Percentiles rank a stretch among this genome's conserved stretches.
phyloP scores from a whole-genome alignment of 2,797 vertebrate species.

The Clarias pachynema region DNA sequence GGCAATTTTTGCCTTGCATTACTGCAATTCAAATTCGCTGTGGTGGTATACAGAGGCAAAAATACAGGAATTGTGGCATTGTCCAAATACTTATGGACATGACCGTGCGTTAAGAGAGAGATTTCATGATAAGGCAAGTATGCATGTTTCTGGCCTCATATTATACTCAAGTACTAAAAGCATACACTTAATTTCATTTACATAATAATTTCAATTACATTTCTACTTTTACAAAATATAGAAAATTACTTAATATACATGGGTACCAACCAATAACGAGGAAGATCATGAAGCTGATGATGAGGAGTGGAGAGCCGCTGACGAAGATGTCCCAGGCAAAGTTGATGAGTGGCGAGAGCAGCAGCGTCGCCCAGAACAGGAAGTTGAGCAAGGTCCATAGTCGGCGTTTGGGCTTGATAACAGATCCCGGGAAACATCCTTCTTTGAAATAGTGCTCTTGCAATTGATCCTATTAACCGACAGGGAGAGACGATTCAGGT shows the following conservation, averaged over 20 bases:
- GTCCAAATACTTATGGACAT: no score
- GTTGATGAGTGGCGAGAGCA: constrained; percentile 94
- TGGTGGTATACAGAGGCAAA: no score
- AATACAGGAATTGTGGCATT: no score
- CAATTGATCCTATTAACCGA: constrained; percentile 83
- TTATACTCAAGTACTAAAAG: neutral
- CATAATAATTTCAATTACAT: no score
- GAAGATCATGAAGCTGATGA: constrained; percentile 90
- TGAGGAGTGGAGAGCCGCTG: constrained; percentile 94
- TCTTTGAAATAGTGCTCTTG: constrained; percentile 90
- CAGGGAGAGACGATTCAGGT: neutral
- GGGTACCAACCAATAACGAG: constrained; percentile 85
- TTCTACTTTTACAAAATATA: neutral
- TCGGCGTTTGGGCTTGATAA: constrained; percentile 82
- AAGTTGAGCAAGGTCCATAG: constrained; percentile 95
- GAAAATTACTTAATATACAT: neutral
- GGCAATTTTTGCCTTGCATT: no score
- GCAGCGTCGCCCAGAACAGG: constrained; percentile 91
- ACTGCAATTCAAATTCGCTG: no score
- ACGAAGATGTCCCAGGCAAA: constrained; percentile 90
- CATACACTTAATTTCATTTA: neutral
- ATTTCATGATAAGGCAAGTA: neutral
- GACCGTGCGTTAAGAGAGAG: neutral
- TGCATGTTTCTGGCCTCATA: neutral
- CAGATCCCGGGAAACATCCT: constrained; percentile 86